A percentile compares a stretch with the other conserved stretches of the same genome.
phyloP scores from a whole-genome alignment of 2,888 invertebrate genomes.

The Pollenia amentaria region DNA sequence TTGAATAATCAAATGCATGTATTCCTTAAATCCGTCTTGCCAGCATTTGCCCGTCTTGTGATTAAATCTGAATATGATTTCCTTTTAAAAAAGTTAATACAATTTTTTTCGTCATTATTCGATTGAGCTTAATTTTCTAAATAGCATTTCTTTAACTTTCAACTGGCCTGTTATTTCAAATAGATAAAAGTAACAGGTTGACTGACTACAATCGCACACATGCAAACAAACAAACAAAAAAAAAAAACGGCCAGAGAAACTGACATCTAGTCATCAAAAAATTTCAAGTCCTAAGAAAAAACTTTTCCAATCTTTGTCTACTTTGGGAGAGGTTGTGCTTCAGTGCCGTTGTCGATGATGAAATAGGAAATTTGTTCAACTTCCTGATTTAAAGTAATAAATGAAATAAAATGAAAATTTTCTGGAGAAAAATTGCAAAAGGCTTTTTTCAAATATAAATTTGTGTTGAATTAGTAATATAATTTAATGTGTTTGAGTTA shows the following conservation, averaged over 20 bases:
- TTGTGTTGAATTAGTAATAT: conserved; percentile 46
- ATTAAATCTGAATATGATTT: no score
- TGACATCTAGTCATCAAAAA: conserved; percentile 18
- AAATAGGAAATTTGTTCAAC: conserved; percentile 81
- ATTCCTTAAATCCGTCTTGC: no score
- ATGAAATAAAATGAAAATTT: conserved; percentile 73
- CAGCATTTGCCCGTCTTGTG: no score
- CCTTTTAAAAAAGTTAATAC: no score
- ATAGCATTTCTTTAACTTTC: conserved; percentile 2
- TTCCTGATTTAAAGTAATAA: conserved; percentile 82
- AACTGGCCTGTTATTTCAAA: neutral
- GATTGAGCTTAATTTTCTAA: neutral
- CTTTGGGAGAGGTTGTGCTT: neutral
- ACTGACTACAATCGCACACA: conserved; percentile 18
- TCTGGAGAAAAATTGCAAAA: neutral
- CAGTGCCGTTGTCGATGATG: conserved; percentile 12
- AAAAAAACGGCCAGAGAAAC: neutral
- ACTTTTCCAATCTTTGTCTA: conserved; percentile 20
- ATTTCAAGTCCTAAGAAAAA: conserved; percentile 11
- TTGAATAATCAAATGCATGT: no score
- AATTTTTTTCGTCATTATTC: neutral
- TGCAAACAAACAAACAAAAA: neutral
- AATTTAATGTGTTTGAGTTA: conserved; percentile 30
- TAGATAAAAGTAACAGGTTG: conserved; percentile 51
- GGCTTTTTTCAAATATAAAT: conserved; percentile 8